phyloP scores from a whole-genome alignment of 2,113 vertebrate genomes.

The Rhinoderma darwinii region DNA sequence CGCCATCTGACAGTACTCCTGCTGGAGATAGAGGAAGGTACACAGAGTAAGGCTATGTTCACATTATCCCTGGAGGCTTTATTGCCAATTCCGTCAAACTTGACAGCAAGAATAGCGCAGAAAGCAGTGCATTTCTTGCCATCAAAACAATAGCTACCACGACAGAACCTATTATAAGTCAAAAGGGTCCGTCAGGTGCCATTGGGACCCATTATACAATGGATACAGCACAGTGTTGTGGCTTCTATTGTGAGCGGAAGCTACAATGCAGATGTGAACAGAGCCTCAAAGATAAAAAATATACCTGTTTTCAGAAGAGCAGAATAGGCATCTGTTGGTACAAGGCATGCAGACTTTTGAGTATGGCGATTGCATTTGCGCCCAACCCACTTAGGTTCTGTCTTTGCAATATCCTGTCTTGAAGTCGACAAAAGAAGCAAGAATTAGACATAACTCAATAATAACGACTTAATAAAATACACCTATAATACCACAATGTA shows the following conservation, averaged over 20 bases:
- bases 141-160: too few relatives aligned
- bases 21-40: slow-evolving; percentile 37
- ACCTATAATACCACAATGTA: not conserved
- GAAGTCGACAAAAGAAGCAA: not conserved
- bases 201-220: too few relatives aligned
- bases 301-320: slow-evolving; percentile 81
- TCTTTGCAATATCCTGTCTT: slow-evolving; percentile 75
- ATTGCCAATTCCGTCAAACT: too few relatives aligned
- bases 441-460: not conserved
- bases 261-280: too few relatives aligned
- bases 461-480: not conserved
- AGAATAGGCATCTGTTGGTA: slow-evolving; percentile 79
- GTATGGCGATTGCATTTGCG: slow-evolving; percentile 80
- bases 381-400: slow-evolving; percentile 67
- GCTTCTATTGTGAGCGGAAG: too few relatives aligned
- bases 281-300: not conserved
- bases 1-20: slow-evolving; percentile 80
- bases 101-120: too few relatives aligned
- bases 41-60: not conserved
- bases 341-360: slow-evolving; percentile 78
- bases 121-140: too few relatives aligned
- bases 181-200: too few relatives aligned
- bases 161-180: too few relatives aligned
- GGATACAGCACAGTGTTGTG: too few relatives aligned
- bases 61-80: too few relatives aligned